phyloP scores from a whole-genome alignment of 92 coral and sea anemone genomes.

The Desmophyllum pertusum region DNA sequence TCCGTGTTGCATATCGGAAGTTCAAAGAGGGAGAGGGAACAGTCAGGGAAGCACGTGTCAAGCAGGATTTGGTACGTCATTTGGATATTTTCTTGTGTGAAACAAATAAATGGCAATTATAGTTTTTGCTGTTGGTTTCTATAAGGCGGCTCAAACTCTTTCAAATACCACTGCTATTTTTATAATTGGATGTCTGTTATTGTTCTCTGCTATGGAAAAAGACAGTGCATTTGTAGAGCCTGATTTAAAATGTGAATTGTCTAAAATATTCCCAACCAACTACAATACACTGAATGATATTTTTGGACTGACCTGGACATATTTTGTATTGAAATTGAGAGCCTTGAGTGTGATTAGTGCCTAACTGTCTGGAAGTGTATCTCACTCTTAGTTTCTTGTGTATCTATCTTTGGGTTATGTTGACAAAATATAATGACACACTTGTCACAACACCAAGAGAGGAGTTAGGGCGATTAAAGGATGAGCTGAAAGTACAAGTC shows the following conservation, averaged over 20 bases:
- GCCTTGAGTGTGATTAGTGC: background rate
- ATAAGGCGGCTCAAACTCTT: too few species aligned
- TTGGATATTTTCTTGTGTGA: background rate
- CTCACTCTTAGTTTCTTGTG: too few species aligned
- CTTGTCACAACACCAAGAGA: conserved; percentile 37
- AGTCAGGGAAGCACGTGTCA: conserved; percentile 36
- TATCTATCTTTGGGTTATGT: conserved; percentile 31
- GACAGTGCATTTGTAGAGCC: too few species aligned
- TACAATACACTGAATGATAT: background rate
- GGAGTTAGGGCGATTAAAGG: conserved; percentile 13
- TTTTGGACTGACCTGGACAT: background rate
- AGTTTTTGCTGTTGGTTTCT: background rate
- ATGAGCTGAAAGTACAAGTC: conserved; percentile 34
- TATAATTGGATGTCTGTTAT: too few species aligned
- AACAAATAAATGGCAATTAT: background rate
- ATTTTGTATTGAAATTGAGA: background rate
- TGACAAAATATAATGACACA: conserved; percentile 37
- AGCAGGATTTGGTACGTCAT: conserved; percentile 40
- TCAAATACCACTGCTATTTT: too few species aligned
- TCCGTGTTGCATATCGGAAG: conserved; percentile 30
- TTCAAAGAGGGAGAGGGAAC: conserved; percentile 50
- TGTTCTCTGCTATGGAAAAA: too few species aligned
- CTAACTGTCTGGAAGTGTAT: too few species aligned
- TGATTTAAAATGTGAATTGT: background rate
- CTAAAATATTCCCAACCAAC: background rate